phyloP scores from a whole-genome alignment of 2,888 invertebrate species.

The Sturmia bella region DNA sequence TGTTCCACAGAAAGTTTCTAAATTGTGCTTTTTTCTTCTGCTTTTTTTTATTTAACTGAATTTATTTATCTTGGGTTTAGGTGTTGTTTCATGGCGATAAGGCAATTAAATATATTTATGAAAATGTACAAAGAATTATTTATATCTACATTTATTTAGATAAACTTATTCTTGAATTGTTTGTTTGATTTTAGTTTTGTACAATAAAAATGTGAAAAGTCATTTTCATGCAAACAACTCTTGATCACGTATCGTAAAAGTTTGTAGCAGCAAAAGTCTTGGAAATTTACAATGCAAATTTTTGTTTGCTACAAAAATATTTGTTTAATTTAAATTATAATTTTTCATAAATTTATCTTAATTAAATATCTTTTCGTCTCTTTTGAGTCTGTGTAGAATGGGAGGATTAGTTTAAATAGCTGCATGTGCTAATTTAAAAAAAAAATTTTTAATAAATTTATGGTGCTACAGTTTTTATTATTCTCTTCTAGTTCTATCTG shows the following conservation, averaged over 20 bases:
- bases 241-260: conserved; percentile 55
- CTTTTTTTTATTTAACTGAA: conserved; percentile 61
- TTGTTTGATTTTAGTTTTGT: conserved; percentile 47
- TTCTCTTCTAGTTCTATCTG: too few relatives aligned
- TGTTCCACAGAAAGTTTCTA: conserved; percentile 27
- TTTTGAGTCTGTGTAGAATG: not conserved
- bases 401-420: conserved; percentile 1
- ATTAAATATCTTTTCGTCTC: conserved; percentile 18
- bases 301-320: conserved; percentile 38
- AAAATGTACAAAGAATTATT: not conserved
- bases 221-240: conserved; percentile 51
- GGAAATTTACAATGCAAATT: conserved; percentile 43
- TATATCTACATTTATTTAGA: conserved; percentile 24
- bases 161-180: conserved; percentile 34
- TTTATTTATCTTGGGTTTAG: conserved; percentile 67
- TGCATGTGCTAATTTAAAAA: not conserved
- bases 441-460: too few relatives aligned
- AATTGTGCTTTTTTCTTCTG: conserved; percentile 32
- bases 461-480: too few relatives aligned
- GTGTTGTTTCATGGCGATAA: conserved; percentile 64
- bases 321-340: conserved; percentile 43
- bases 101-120: conserved; percentile 48
- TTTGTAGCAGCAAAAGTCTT: conserved; percentile 13
- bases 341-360: conserved; percentile 35
- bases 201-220: conserved; percentile 60